These are phyloP conservation scores for Tricholaema leucomelas DNA, from an alignment of 2,113 vertebrate genomes.

Conservation along the genomic window DNA sequence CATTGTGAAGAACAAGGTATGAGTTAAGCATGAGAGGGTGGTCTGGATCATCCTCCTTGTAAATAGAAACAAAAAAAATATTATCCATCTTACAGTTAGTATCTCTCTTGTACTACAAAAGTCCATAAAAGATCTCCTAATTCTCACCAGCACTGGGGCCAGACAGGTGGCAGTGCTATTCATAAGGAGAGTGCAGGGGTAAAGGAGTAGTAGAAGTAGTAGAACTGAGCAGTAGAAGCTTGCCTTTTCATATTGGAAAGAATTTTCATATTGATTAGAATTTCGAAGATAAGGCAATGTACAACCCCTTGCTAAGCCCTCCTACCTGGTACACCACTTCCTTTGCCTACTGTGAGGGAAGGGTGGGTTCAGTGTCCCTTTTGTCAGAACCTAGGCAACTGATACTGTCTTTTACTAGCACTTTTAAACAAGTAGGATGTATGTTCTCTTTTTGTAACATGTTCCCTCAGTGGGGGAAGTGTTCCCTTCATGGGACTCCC, in stretches of 20 bases:
- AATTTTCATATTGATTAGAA: neutral
- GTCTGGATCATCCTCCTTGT: conserved; percentile 81
- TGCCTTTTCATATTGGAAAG: neutral
- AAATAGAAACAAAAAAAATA: conserved; percentile 17
- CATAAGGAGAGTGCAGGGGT: accelerated
- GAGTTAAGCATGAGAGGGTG: conserved; percentile 80
- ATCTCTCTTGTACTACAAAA: neutral
- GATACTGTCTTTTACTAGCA: neutral
- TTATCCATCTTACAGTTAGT: neutral
- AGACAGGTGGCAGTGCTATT: neutral
- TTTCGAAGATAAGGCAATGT: neutral
- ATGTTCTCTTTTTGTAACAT: neutral
- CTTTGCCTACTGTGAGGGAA: neutral
- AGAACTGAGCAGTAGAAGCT: neutral
- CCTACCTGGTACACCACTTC: neutral
- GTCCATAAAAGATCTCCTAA: neutral
- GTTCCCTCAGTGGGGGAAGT: accelerated
- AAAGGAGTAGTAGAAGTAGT: neutral
- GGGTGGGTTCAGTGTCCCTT: neutral
- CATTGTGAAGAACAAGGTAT: conserved; percentile 83
- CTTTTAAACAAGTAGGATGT: neutral
- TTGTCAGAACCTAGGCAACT: neutral
- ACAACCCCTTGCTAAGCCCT: neutral
- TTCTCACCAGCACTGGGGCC: neutral
- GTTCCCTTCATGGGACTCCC: neutral